These are phyloP conservation scores for Mastigias papua DNA, from an alignment of 30 jellyfish, hydroid and myxozoan species.

Conservation along the genomic window DNA sequence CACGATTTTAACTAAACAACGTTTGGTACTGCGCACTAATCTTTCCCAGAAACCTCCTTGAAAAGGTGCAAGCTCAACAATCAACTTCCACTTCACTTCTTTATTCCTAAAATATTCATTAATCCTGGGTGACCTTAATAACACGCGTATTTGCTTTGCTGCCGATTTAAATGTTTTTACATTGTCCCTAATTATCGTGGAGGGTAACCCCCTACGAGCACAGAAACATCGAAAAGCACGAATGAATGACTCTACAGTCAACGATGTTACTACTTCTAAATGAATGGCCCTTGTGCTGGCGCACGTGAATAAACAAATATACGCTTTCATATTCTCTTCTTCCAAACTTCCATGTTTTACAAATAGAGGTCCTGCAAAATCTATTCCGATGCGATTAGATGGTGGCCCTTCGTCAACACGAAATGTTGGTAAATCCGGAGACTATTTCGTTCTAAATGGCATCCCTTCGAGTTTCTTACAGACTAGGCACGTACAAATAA, in stretches of 20 bases:
- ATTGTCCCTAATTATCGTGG: background rate
- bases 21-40: conserved; percentile 19
- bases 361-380: conserved; percentile 32
- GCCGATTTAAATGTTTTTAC: conserved; percentile 36
- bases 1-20: background rate
- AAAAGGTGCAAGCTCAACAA: conserved; percentile 40
- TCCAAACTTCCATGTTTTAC: no score
- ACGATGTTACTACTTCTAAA: conserved; percentile 24
- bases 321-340: no score
- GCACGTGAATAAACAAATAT: no score
- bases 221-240: conserved; percentile 15
- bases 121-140: conserved; percentile 40
- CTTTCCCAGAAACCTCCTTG: conserved; percentile 65
- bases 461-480: conserved; percentile 30
- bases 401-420: conserved; percentile 50
- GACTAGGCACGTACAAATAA: conserved; percentile 7
- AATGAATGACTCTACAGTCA: conserved; percentile 14
- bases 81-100: conserved; percentile 39
- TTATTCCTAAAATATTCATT: background rate
- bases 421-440: conserved; percentile 1
- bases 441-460: background rate
- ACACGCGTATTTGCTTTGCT: conserved; percentile 13
- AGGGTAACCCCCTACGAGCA: conserved; percentile 22
- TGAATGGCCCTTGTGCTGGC: no score
- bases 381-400: conserved; percentile 2